Conservation (phyloP, 1,140 invertebrate genomes). For the Fopius arisanus region DNA sequence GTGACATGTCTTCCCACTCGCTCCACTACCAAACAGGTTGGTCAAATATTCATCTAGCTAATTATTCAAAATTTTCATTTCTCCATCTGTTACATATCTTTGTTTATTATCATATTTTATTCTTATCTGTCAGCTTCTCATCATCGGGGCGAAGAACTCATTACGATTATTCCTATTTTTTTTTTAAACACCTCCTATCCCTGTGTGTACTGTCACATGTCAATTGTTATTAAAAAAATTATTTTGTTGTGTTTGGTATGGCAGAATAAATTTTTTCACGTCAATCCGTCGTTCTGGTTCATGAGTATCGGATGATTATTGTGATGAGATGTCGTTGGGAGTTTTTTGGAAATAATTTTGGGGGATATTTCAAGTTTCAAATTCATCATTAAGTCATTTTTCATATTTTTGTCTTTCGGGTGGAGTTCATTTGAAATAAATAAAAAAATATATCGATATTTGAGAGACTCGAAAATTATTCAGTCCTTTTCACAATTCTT, state of each 20-base stretch:
- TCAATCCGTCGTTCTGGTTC: not conserved
- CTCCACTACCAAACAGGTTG: slow-evolving; percentile 79
- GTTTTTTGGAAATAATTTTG: no score
- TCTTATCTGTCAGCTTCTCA: slow-evolving; percentile 21
- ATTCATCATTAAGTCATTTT: no score
- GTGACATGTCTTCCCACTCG: slow-evolving; percentile 81
- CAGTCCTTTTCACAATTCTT: no score
- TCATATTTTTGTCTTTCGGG: no score
- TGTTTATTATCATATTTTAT: not conserved
- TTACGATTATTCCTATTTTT: slow-evolving; percentile 26
- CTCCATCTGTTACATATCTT: slow-evolving; percentile 16
- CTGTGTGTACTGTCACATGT: slow-evolving; percentile 44
- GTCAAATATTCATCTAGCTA: slow-evolving; percentile 49
- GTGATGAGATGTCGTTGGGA: no score
- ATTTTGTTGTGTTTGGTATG: slow-evolving; percentile 34
- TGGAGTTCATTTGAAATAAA: no score
- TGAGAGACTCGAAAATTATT: no score
- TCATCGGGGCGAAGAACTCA: slow-evolving; percentile 7
- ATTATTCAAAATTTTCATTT: slow-evolving; percentile 15
- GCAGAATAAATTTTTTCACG: slow-evolving; percentile 4
- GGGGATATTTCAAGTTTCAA: no score
- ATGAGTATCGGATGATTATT: not conserved
- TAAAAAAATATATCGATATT: no score
- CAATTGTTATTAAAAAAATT: not conserved
- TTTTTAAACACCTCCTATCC: slow-evolving; percentile 33